A percentile compares a stretch with the other conserved stretches of the same genome.
phyloP scores from a whole-genome alignment of 2,113 vertebrate species.

The Syrrhaptes paradoxus region DNA sequence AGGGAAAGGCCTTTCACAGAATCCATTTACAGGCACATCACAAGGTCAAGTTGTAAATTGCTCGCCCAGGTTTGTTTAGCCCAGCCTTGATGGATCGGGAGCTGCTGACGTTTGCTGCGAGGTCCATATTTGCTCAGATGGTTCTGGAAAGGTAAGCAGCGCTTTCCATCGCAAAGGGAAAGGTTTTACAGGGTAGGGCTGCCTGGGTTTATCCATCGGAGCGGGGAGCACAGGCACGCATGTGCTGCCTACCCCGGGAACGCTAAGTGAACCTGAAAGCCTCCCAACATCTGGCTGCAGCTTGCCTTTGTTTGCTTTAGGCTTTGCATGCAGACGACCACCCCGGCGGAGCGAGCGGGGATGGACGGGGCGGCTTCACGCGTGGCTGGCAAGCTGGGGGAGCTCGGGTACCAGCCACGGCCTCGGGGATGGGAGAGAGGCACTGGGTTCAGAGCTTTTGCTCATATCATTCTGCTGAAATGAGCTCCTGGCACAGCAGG shows the following conservation, averaged over 20 bases:
- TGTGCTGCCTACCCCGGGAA: slow-evolving; percentile 51
- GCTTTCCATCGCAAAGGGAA: background rate
- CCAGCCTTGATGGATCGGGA: background rate
- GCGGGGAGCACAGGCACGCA: background rate
- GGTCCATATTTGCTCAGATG: background rate
- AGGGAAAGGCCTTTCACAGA: background rate
- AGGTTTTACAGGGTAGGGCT: background rate
- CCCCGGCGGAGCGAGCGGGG: slow-evolving; percentile 67
- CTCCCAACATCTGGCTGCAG: slow-evolving; percentile 78
- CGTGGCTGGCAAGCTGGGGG: background rate
- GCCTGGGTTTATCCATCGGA: background rate
- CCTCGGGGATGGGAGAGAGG: background rate
- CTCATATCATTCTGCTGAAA: background rate
- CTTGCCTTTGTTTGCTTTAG: slow-evolving; percentile 79
- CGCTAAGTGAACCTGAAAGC: slow-evolving; percentile 73
- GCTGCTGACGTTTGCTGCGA: background rate
- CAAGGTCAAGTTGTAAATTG: slow-evolving; percentile 32
- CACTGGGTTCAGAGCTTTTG: fast-evolving
- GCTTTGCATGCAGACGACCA: slow-evolving; percentile 73
- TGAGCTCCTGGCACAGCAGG: background rate
- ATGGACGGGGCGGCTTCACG: slow-evolving; percentile 16
- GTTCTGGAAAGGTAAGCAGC: background rate
- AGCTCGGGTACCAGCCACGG: background rate
- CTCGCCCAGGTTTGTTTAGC: background rate
- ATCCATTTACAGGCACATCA: background rate